Evolutionary conservation across 2,888 invertebrate species (phyloP), one percentile per base, ranked within the genome.

Genomic region (Galeruca laticollis): DNA sequence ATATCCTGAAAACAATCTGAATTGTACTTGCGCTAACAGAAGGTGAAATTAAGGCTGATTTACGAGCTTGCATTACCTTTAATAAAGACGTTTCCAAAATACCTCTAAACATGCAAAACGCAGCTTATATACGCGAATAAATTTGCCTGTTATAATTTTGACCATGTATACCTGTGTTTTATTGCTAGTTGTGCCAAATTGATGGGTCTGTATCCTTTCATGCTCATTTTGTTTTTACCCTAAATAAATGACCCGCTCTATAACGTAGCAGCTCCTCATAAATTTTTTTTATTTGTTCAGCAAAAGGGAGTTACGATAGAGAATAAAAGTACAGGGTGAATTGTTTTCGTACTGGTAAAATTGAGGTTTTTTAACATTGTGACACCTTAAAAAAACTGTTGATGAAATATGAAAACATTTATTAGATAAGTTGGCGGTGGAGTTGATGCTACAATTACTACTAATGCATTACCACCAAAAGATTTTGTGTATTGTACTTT

Each of bases 21-120:
- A 68, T 60, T 60, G 63, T 71, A 68, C 68, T 71, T 60, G 52
- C 56, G 47, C 67, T 63, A 68, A 60, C 68, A 61, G 64, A 67
- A 68, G 67, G 61, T 67, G 47, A 68, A 72, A 72, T 72, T 67
- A 68, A 64, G 60, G 66, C 59, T 61, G 65, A 70, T 73, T 73
- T 68, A 68, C 54, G 64, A 60, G 68, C 52, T 51, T 69, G 63
- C 62, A 70, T 43, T 68, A 51, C 70, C 64, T 70, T 57, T 64
- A 70, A 60, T 68, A 68, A 61, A 70, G 70, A 65, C 68, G 60
- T 73, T 68, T 65, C 54, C 62, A 64, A 68, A 73, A 73, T 73
- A 68, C 54, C 54, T 62, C 43, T 52, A 54, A 70, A 61, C 73
- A 73, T 70, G 73, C 73, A 68, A 73, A 73, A 70, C 65, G 65